phyloP scores from a whole-genome alignment of 2,797 vertebrate species.

The Hippopotamyrus pictus region DNA sequence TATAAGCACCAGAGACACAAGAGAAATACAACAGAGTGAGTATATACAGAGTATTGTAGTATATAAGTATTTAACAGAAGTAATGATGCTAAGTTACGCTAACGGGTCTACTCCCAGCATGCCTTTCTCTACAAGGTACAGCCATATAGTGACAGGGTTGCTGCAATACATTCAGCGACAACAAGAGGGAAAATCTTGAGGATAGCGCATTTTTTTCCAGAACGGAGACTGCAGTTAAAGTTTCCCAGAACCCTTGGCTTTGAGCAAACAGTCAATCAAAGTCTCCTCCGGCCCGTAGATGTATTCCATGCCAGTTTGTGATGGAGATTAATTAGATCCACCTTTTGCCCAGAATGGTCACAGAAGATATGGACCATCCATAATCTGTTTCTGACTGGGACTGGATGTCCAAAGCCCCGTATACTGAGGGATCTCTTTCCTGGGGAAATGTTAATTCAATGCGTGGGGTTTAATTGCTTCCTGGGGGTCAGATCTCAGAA shows the following conservation, averaged over 20 bases:
- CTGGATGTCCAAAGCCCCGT: constrained; percentile 40
- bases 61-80: not conserved
- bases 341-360: constrained; percentile 37
- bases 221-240: not conserved
- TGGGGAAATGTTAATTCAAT: constrained; percentile 41
- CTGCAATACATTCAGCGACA: not conserved
- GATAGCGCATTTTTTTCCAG: not conserved
- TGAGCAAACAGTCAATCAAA: constrained; percentile 18
- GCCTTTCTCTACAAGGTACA: not conserved
- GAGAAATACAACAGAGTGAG: not conserved
- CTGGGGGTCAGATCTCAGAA: constrained; percentile 17
- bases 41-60: too few species aligned
- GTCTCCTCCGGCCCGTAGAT: constrained; percentile 17
- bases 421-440: constrained; percentile 50
- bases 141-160: not conserved
- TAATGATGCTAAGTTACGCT: not conserved
- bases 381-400: constrained; percentile 49
- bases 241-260: not conserved
- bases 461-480: constrained; percentile 35
- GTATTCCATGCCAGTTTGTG: constrained; percentile 15
- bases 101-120: not conserved
- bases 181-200: not conserved
- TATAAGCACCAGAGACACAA: not conserved
- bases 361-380: constrained; percentile 46
- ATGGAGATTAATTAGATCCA: constrained; percentile 47